Percentiles rank a stretch among this genome's conserved stretches.
These are phyloP conservation scores for Drosophila differens DNA, from an alignment of 2,888 invertebrate species.

Conservation along the genomic window DNA sequence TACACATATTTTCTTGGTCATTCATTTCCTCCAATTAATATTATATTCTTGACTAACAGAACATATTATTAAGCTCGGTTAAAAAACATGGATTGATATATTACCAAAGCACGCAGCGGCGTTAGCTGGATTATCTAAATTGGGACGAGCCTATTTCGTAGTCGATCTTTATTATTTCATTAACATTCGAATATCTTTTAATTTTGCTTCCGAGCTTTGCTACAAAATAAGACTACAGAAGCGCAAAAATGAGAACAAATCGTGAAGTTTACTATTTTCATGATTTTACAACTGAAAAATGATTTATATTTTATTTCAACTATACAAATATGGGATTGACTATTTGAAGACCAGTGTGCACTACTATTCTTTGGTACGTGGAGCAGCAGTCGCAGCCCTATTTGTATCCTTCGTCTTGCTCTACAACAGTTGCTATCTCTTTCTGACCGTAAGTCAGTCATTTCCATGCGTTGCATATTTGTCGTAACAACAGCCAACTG, in stretches of 20 bases:
- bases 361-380: neutral
- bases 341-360: neutral
- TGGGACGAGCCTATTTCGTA: no score
- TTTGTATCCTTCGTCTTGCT: slow-evolving; percentile 8
- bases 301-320: neutral
- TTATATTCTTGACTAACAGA: no score
- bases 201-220: no score
- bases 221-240: neutral
- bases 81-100: neutral
- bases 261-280: neutral
- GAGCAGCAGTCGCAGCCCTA: slow-evolving; percentile 4
- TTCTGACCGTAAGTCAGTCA: slow-evolving; percentile 74
- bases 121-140: no score
- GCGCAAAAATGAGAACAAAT: no score
- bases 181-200: no score
- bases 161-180: no score
- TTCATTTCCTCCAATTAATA: neutral
- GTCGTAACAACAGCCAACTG: slow-evolving; percentile 81
- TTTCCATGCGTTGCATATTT: slow-evolving; percentile 82
- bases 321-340: neutral
- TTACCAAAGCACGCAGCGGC: no score
- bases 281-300: neutral
- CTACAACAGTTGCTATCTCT: slow-evolving; percentile 51
- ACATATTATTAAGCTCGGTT: neutral
- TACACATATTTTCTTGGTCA: neutral